phyloP scores from a whole-genome alignment of 2,888 invertebrate genomes.

The Diplazon laetatorius region DNA sequence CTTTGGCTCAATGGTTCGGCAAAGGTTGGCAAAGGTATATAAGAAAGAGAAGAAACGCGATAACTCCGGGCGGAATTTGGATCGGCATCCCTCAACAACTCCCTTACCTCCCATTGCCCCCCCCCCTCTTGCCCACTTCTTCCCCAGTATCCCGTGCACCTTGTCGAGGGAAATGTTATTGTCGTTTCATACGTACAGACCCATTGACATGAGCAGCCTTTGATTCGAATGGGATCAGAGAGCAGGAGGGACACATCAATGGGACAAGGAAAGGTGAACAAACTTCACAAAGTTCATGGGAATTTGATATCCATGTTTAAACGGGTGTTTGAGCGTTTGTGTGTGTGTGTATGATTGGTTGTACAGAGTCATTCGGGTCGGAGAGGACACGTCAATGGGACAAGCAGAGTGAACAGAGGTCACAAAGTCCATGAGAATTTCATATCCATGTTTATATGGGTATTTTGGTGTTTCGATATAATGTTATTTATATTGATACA shows the following conservation, averaged over 20 bases:
- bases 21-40: constrained; percentile 21
- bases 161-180: constrained; percentile 6
- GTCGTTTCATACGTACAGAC: constrained; percentile 8
- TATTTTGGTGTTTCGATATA: no score
- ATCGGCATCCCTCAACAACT: neutral
- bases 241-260: constrained; percentile 14
- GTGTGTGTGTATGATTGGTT: constrained; percentile 3
- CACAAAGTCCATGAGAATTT: no score
- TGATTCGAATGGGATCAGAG: constrained; percentile 19
- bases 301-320: constrained; percentile 19
- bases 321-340: no score
- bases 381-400: constrained; percentile 15
- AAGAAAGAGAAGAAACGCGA: constrained; percentile 40
- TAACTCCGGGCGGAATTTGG: constrained; percentile 33
- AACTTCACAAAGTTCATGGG: neutral
- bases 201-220: constrained; percentile 25
- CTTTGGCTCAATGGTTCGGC: constrained; percentile 28
- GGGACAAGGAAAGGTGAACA: constrained; percentile 6
- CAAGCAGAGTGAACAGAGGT: neutral
- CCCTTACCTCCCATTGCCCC: no score
- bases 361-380: neutral
- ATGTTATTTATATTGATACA: no score
- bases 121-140: no score
- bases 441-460: no score
- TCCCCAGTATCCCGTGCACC: no score